phyloP scores from a whole-genome alignment of 2,888 invertebrate genomes.

The Diplolepis rosae region DNA sequence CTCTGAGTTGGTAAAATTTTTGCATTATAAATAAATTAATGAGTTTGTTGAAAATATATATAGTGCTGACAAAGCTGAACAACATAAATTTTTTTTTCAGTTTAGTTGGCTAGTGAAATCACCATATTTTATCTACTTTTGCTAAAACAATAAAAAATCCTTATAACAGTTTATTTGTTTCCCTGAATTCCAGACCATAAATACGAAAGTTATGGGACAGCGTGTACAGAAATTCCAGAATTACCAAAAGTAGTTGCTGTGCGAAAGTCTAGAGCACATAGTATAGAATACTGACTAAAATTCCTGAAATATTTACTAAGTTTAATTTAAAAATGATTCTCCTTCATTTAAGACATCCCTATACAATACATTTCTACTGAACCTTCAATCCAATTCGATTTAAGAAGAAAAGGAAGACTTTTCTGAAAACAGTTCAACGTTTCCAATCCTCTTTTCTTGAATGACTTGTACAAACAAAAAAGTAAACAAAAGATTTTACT shows the following conservation, averaged over 20 bases:
- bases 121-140: no score
- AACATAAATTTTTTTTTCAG: no score
- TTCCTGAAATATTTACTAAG: neutral
- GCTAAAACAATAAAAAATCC: no score
- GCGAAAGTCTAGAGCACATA: neutral
- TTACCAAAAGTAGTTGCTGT: neutral
- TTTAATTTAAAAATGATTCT: neutral
- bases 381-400: neutral
- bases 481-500: conserved; percentile 4
- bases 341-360: no score
- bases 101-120: no score
- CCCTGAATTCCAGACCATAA: conserved; percentile 2
- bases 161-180: conserved; percentile 1
- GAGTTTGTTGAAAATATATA: no score
- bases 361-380: neutral
- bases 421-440: neutral
- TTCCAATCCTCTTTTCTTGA: conserved; percentile 13
- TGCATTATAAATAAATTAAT: no score
- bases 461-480: neutral
- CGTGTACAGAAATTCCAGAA: neutral
- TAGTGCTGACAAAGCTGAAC: no score
- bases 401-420: neutral
- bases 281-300: neutral
- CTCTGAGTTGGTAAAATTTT: no score
- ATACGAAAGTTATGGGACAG: conserved; percentile 17